phyloP scores from a whole-genome alignment of 2,888 invertebrate species.

The Netelia melanura region DNA sequence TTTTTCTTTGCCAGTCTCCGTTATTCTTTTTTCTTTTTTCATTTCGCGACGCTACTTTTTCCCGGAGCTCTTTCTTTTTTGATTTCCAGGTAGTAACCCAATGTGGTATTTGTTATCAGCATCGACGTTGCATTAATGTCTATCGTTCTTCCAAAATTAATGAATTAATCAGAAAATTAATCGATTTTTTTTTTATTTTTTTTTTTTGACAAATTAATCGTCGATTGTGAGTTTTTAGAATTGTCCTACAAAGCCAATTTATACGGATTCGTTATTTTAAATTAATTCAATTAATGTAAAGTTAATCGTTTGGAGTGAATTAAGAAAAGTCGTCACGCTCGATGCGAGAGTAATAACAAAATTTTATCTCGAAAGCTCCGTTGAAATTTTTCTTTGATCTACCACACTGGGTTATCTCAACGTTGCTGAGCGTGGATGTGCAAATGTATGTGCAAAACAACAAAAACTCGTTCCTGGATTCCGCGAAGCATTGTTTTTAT shows the following conservation, averaged over 20 bases:
- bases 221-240: conserved; percentile 19
- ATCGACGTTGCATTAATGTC: conserved; percentile 21
- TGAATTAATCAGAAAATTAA: conserved; percentile 31
- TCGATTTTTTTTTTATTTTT: conserved; percentile 25
- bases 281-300: not conserved
- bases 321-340: conserved; percentile 5
- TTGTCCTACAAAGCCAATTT: not conserved
- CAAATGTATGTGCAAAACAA: conserved; percentile 18
- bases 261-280: not conserved
- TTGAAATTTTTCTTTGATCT: conserved; percentile 1
- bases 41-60: conserved; percentile 24
- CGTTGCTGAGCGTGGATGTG: conserved; percentile 7
- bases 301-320: not conserved
- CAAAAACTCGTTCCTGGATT: conserved; percentile 35
- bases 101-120: conserved; percentile 73
- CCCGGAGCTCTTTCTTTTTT: conserved; percentile 16
- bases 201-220: conserved; percentile 12
- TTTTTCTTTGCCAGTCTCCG: conserved; percentile 32
- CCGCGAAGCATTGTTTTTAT: conserved; percentile 62
- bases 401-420: conserved; percentile 73
- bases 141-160: conserved; percentile 49
- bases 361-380: conserved; percentile 7
- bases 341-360: not conserved
- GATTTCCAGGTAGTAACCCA: conserved; percentile 72
- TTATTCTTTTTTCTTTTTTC: conserved; percentile 6